Base-by-base conservation (phyloP, 1,140 invertebrate species). In the Diuraphis noxia region DNA sequence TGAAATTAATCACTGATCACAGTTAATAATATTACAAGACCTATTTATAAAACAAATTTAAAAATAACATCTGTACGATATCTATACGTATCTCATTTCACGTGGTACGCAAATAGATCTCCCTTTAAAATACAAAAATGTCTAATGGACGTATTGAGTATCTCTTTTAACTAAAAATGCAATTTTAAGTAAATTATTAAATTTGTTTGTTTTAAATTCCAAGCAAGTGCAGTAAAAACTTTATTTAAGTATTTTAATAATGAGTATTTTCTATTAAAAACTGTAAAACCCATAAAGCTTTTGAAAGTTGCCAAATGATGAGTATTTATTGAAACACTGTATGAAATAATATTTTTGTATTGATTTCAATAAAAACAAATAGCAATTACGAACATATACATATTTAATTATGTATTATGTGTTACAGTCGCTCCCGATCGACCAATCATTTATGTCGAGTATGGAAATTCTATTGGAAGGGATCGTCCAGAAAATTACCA, bases 341-440 rank as follows among this genome's bases (percentile, higher is more conserved):
- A 72, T 72, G 34, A 72, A 72, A 63, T n/a, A n/a, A n/a, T 5
- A 72, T 72, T 72, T n/a, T 17, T 72, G n/a, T 72, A n/a, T 72
- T 13, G 10, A 4, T 63, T n/a, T n/a, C 30, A 4, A 13, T 63
- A 63, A n/a, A 63, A 63, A 63, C 30, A 63, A 63, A n/a, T 17
- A n/a, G 10, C n/a, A n/a, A 3, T 63, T n/a, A 63, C 13, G 4
- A n/a, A 63, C 30, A 63, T 63, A 4, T 63, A 63, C 56, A 63
- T n/a, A n/a, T 63, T 63, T 63, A n/a, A 63, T n/a, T 63, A 63
- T 81, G 9, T 38, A 25, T 38, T 40, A 40, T 38, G 34, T 17
- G 23, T 88, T 88, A 10, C 38, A 88, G 86, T 88, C 2, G 86
- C 86, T 88, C 86, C 86, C 1, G 86, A 63, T 19, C 36, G 86